Evolutionary conservation across 2,113 vertebrate species (phyloP).

Genomic region (Chaetura pelagica): DNA sequence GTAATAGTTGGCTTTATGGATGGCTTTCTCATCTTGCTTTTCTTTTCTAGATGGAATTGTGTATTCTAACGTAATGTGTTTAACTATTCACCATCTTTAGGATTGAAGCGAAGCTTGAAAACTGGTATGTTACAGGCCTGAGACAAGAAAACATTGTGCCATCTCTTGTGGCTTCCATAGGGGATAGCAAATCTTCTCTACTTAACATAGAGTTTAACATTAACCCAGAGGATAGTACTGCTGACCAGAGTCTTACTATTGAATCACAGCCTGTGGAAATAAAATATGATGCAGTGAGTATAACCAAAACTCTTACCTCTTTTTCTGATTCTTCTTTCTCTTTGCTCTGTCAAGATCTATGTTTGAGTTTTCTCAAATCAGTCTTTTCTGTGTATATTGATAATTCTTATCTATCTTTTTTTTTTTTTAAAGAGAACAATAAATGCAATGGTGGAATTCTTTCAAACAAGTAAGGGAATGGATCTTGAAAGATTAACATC

Average conservation of each 20-base stretch:
- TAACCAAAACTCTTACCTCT: neutral
- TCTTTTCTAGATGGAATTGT: neutral
- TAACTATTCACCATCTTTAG: conserved; percentile 69
- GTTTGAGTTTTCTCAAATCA: neutral
- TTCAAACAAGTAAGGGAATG: conserved; percentile 85
- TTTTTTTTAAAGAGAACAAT: conserved; percentile 83
- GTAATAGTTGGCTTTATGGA: neutral
- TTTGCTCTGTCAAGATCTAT: neutral
- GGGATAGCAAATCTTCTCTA: conserved; percentile 85
- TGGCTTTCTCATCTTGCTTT: neutral
- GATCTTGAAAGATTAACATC: conserved; percentile 92
- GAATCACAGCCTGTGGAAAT: conserved; percentile 94
- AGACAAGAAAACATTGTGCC: conserved; percentile 84
- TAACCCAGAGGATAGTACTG: conserved; percentile 84
- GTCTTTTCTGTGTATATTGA: neutral
- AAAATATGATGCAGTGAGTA: conserved; percentile 93
- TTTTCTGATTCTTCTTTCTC: neutral
- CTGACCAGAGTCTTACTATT: conserved; percentile 88
- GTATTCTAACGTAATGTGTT: neutral
- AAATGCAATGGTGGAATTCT: conserved; percentile 91
- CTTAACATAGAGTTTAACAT: conserved; percentile 87
- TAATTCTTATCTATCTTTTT: neutral
- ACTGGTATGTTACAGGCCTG: conserved; percentile 93
- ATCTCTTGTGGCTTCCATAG: conserved; percentile 90
- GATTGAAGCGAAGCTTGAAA: conserved; percentile 88